Evolutionary conservation across 2,797 vertebrate genomes (phyloP).

Genomic region (Gastrophryne carolinensis): DNA sequence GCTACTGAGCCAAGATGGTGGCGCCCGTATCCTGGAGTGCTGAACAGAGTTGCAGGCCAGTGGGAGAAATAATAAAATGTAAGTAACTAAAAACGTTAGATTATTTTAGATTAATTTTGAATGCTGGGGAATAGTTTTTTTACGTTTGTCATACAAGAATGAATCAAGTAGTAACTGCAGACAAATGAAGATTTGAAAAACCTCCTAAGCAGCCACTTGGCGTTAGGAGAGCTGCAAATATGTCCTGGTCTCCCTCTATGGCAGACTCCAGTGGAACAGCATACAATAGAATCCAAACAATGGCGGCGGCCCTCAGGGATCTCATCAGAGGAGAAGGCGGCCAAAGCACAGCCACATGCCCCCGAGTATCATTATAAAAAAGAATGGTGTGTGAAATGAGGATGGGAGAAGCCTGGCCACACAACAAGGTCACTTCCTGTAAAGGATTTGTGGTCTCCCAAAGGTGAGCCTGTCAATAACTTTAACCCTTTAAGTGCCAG

Average conservation of each 20-base stretch:
- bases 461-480: no score
- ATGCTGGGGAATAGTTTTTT: no score
- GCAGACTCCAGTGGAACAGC: background rate
- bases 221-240: slow-evolving; percentile 2
- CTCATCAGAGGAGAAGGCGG: slow-evolving; percentile 16
- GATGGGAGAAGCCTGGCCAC: slow-evolving; percentile 35
- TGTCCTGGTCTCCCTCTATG: slow-evolving; percentile 26
- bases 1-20: no score
- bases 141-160: no score
- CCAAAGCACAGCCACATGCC: background rate
- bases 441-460: no score
- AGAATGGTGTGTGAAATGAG: slow-evolving; percentile 17
- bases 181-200: background rate
- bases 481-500: no score
- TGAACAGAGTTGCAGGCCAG: no score
- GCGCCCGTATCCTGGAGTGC: no score
- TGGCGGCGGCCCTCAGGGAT: slow-evolving; percentile 17
- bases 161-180: no score
- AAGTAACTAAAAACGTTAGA: no score
- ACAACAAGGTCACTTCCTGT: slow-evolving; percentile 31
- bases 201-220: slow-evolving; percentile 17
- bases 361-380: slow-evolving; percentile 22
- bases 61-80: no score
- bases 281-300: slow-evolving; percentile 49
- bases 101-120: no score